phyloP scores from a whole-genome alignment of 2,888 invertebrate species.

The Pterobdella sp. region DNA sequence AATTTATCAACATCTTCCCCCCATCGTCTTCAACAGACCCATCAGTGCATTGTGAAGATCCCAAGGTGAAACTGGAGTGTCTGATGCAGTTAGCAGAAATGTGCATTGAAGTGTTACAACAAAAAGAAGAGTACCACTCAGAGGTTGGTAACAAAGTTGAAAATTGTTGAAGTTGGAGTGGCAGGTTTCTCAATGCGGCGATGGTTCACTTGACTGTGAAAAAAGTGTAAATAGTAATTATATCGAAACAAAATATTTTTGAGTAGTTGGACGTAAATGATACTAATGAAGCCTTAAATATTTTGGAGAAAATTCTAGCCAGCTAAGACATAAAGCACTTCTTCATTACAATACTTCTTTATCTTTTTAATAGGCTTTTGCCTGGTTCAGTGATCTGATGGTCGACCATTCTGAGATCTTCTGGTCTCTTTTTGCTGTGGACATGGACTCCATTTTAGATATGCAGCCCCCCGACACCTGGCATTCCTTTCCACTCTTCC shows the following conservation, averaged over 20 bases:
- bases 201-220: too few relatives aligned
- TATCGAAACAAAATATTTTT: too few relatives aligned
- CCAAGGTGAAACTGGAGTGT: constrained; percentile 66
- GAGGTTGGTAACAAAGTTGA: constrained; percentile 70
- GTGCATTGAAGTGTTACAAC: constrained; percentile 94
- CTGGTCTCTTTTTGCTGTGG: constrained; percentile 97
- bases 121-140: constrained; percentile 98
- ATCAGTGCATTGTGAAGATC: constrained; percentile 35
- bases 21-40: neutral
- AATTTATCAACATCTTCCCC: neutral
- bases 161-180: too few relatives aligned
- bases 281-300: too few relatives aligned
- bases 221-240: too few relatives aligned
- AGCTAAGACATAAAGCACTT: neutral
- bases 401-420: constrained; percentile 99
- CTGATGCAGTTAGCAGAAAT: constrained; percentile 91
- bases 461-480: constrained; percentile 96
- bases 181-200: too few relatives aligned
- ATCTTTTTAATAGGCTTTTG: constrained; percentile 74
- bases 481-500: constrained; percentile 98
- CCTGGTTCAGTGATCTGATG: constrained; percentile 98
- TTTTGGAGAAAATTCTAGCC: too few relatives aligned
- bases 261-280: too few relatives aligned
- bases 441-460: constrained; percentile 91
- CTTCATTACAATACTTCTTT: neutral